Percentiles rank a stretch among this genome's conserved stretches.
Evolutionary conservation across 2,113 vertebrate species (phyloP).

Genomic region (Taxidea taxus): DNA sequence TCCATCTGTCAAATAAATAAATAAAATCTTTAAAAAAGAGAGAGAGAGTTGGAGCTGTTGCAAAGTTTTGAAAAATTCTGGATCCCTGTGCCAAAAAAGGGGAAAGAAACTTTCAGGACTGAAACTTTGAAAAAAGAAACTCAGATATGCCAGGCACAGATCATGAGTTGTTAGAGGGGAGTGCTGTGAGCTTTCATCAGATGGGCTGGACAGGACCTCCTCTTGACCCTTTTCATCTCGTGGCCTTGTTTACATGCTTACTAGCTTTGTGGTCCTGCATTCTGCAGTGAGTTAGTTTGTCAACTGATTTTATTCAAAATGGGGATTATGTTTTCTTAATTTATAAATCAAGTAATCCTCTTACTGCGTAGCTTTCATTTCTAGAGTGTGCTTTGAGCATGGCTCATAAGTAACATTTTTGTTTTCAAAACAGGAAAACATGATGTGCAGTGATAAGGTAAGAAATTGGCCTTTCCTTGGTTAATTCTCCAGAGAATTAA

Average conservation of each 20-base stretch:
- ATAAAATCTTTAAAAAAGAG: no score
- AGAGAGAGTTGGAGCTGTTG: not conserved
- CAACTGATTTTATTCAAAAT: not conserved
- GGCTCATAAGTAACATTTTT: constrained; percentile 6
- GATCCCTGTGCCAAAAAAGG: not conserved
- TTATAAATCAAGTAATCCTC: not conserved
- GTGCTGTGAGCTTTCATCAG: not conserved
- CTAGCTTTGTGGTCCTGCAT: not conserved
- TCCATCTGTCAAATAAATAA: no score
- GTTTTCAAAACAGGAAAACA: constrained; percentile 56
- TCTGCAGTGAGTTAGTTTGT: not conserved
- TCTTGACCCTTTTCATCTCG: not conserved
- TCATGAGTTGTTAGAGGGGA: not conserved
- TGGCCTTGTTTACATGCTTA: not conserved
- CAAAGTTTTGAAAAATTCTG: not conserved
- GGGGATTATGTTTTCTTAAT: not conserved
- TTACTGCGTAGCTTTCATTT: not conserved
- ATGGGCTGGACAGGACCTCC: not conserved
- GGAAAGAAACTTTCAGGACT: not conserved
- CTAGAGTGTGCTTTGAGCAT: not conserved
- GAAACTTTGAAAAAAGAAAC: not conserved
- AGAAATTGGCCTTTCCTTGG: constrained; percentile 34
- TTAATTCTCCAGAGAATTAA: constrained; percentile 19
- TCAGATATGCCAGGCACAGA: not conserved
- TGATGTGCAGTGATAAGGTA: constrained; percentile 10